Percentiles rank a stretch among this genome's conserved stretches.
phyloP scores from a whole-genome alignment of 53 echinoderm and acorn worm genomes.

The Echinarachnius parma region DNA sequence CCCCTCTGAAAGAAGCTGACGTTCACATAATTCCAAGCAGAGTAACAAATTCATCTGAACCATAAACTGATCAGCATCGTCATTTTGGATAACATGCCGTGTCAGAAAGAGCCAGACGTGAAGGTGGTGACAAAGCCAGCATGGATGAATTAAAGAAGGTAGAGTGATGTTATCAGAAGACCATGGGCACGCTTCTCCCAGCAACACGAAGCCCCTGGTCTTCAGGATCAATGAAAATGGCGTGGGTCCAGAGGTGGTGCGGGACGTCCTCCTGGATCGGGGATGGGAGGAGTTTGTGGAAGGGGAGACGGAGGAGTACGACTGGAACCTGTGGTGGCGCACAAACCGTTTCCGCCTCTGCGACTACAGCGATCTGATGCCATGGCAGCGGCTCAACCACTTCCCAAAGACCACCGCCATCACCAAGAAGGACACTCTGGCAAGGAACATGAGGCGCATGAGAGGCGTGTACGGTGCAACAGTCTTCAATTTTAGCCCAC shows the following conservation, averaged over 20 bases:
- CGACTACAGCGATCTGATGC: conserved; percentile 64
- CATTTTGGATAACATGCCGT: too few species aligned
- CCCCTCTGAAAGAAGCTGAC: too few species aligned
- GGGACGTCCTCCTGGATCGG: conserved; percentile 57
- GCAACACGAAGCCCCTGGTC: conserved; percentile 44
- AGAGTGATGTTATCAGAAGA: conserved; percentile 23
- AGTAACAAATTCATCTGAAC: too few species aligned
- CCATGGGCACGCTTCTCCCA: conserved; percentile 28
- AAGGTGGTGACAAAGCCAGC: too few species aligned
- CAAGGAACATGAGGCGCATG: conserved; percentile 74
- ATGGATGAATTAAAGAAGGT: too few species aligned
- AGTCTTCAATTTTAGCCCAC: conserved; percentile 70
- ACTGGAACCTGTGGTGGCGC: conserved; percentile 81
- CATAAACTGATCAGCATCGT: too few species aligned
- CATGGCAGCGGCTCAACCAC: conserved; percentile 79
- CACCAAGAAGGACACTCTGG: conserved; percentile 74
- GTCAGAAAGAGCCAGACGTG: too few species aligned
- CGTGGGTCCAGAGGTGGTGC: conserved; percentile 54
- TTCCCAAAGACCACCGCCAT: conserved; percentile 72
- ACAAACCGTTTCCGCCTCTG: conserved; percentile 53
- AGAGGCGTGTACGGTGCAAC: conserved; percentile 70
- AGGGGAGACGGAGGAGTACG: conserved; percentile 62
- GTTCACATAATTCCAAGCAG: too few species aligned
- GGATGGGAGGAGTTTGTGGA: conserved; percentile 79
- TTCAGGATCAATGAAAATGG: conserved; percentile 69